A percentile compares a stretch with the other conserved stretches of the same genome.
Conservation (phyloP, 2,888 invertebrate genomes). For the Drosophila nr. medialis region DNA sequence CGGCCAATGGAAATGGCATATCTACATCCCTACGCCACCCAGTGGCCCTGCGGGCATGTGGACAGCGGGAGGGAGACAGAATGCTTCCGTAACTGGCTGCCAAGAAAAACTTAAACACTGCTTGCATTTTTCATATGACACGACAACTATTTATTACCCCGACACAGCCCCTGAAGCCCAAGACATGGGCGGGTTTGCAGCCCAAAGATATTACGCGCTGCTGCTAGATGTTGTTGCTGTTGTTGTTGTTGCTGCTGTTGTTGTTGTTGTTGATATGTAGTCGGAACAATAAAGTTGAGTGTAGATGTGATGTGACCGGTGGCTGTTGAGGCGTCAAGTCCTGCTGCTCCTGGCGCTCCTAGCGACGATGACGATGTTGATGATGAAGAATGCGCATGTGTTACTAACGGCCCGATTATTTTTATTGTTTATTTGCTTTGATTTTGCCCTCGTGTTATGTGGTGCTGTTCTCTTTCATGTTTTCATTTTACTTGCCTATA, state of each 20-base stretch:
- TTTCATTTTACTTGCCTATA: slow-evolving; percentile 58
- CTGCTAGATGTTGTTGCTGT: slow-evolving; percentile 7
- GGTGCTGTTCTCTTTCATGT: slow-evolving; percentile 63
- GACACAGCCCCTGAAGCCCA: slow-evolving; percentile 24
- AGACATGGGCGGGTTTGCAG: slow-evolving; percentile 33
- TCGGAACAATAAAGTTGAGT: slow-evolving; percentile 64
- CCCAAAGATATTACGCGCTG: slow-evolving; percentile 49
- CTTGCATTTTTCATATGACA: slow-evolving; percentile 77
- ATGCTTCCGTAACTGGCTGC: slow-evolving; percentile 39
- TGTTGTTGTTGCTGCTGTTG: slow-evolving; percentile 21
- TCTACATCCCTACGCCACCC: slow-evolving; percentile 22
- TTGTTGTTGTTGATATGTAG: slow-evolving; percentile 48
- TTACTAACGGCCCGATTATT: slow-evolving; percentile 77
- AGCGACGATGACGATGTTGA: slow-evolving; percentile 28
- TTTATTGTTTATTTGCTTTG: slow-evolving; percentile 80
- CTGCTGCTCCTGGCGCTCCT: slow-evolving; percentile 29
- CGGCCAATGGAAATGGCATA: slow-evolving; percentile 45
- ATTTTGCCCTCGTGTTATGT: slow-evolving; percentile 59
- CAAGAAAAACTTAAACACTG: slow-evolving; percentile 71
- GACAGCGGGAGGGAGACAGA: neutral
- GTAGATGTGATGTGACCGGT: slow-evolving; percentile 50
- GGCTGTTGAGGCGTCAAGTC: slow-evolving; percentile 45
- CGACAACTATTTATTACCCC: slow-evolving; percentile 74
- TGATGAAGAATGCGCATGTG: slow-evolving; percentile 78
- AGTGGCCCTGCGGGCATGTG: neutral